Conservation (phyloP, 2,888 invertebrate species). For the Dorcus parallelipipedus region DNA sequence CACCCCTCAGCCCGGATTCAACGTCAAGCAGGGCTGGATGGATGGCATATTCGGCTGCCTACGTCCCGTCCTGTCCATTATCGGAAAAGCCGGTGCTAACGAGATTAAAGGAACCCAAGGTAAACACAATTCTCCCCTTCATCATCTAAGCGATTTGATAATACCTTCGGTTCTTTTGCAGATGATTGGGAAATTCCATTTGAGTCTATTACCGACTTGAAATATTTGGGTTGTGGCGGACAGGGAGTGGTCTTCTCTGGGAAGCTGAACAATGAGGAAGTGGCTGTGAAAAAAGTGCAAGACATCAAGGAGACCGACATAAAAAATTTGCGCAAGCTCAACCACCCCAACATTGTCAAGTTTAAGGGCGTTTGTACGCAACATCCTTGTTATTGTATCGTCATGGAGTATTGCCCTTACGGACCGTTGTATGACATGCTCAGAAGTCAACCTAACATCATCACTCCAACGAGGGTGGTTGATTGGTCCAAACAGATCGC, state of each 20-base stretch:
- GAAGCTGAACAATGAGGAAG: constrained; percentile 73
- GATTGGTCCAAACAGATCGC: constrained; percentile 96
- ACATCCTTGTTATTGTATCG: constrained; percentile 87
- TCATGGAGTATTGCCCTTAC: constrained; percentile 98
- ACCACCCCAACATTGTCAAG: constrained; percentile 92
- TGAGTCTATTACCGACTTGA: constrained; percentile 81
- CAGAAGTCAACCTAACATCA: constrained; percentile 73
- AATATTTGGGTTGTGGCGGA: constrained; percentile 92
- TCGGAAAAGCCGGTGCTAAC: constrained; percentile 71
- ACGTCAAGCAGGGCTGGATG: constrained; percentile 67
- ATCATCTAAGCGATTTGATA: not conserved
- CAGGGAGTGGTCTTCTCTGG: constrained; percentile 95
- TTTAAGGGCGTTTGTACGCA: constrained; percentile 92
- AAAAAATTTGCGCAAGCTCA: constrained; percentile 83
- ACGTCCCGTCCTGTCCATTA: constrained; percentile 81
- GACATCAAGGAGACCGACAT: constrained; percentile 92
- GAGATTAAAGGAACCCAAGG: constrained; percentile 66
- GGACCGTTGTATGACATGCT: constrained; percentile 92
- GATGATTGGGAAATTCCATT: constrained; percentile 96
- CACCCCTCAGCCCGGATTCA: constrained; percentile 48
- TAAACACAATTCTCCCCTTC: constrained; percentile 33
- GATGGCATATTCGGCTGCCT: constrained; percentile 86
- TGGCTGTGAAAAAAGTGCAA: constrained; percentile 95
- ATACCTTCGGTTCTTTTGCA: constrained; percentile 35
- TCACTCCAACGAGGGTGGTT: constrained; percentile 81